Evolutionary conservation across 2,113 vertebrate species (phyloP).

Genomic region (Gobius niger): DNA sequence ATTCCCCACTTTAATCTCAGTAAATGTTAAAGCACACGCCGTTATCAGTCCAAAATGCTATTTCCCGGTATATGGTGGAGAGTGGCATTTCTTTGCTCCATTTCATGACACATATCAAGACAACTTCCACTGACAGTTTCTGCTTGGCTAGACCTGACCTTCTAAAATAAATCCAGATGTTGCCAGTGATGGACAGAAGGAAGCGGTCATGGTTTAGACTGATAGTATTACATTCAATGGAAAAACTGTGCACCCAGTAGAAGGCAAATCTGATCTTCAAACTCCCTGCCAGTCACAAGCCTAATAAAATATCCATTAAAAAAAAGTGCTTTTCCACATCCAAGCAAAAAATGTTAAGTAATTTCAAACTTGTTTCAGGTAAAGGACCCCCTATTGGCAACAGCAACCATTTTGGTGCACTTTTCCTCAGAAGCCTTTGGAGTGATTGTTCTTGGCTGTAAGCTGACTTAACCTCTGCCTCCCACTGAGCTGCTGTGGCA

Average conservation of each 20-base stretch:
- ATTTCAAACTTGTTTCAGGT: conserved; percentile 30
- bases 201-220: conserved; percentile 23
- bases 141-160: conserved; percentile 59
- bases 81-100: conserved; percentile 68
- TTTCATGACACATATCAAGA: conserved; percentile 62
- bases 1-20: conserved; percentile 32
- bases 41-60: conserved; percentile 60
- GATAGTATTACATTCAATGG: conserved; percentile 46
- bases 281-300: conserved; percentile 27
- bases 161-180: conserved; percentile 71
- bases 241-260: conserved; percentile 35
- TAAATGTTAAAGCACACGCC: conserved; percentile 25
- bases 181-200: conserved; percentile 63
- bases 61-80: conserved; percentile 55
- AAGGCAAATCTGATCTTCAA: conserved; percentile 31
- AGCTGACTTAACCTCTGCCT: conserved; percentile 49
- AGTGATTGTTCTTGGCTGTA: conserved; percentile 41
- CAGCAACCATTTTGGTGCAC: conserved; percentile 22
- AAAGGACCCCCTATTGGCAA: conserved; percentile 49
- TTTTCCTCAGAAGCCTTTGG: conserved; percentile 29
- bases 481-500: conserved; percentile 22
- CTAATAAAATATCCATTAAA: conserved; percentile 5
- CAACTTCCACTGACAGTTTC: conserved; percentile 56
- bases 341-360: conserved; percentile 25
- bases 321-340: conserved; percentile 36